phyloP scores from a whole-genome alignment of 2,888 invertebrate species.

The Parnassius apollo region DNA sequence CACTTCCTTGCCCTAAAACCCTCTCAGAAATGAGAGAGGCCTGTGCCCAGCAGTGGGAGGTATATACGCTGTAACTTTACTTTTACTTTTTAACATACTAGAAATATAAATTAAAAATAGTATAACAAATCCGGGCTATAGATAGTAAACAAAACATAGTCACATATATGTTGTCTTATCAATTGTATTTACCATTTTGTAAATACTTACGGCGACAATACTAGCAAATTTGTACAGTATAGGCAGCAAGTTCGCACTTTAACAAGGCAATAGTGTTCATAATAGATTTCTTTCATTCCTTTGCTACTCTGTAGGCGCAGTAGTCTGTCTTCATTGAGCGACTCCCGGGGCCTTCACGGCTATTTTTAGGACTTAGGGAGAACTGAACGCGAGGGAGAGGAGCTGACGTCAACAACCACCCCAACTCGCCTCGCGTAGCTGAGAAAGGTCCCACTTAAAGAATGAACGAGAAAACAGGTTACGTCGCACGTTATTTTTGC shows the following conservation, averaged over 20 bases:
- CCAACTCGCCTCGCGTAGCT: slow-evolving; percentile 38
- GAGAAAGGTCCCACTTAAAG: slow-evolving; percentile 33
- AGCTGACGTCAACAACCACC: slow-evolving; percentile 55
- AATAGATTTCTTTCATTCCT: slow-evolving; percentile 17
- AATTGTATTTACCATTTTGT: no score
- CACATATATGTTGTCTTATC: no score
- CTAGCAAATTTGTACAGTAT: neutral
- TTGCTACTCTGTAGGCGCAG: slow-evolving; percentile 24
- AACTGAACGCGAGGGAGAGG: slow-evolving; percentile 37
- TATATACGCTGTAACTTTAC: no score
- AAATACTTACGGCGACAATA: no score
- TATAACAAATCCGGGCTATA: no score
- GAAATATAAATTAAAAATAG: no score
- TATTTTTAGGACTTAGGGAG: slow-evolving; percentile 71
- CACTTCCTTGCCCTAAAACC: no score
- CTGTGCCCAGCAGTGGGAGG: no score
- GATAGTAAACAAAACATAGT: no score
- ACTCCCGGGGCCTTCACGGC: slow-evolving; percentile 66
- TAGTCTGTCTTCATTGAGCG: slow-evolving; percentile 62
- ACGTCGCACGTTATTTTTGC: slow-evolving; percentile 38
- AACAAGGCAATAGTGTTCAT: slow-evolving; percentile 8
- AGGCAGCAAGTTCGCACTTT: slow-evolving; percentile 29
- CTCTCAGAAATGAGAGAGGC: no score
- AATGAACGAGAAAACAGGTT: slow-evolving; percentile 49
- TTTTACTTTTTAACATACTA: no score